Evolutionary conservation across 2,797 vertebrate genomes (phyloP), one percentile per base, ranked within the genome.

Genomic region (Muscicapa comitata): DNA sequence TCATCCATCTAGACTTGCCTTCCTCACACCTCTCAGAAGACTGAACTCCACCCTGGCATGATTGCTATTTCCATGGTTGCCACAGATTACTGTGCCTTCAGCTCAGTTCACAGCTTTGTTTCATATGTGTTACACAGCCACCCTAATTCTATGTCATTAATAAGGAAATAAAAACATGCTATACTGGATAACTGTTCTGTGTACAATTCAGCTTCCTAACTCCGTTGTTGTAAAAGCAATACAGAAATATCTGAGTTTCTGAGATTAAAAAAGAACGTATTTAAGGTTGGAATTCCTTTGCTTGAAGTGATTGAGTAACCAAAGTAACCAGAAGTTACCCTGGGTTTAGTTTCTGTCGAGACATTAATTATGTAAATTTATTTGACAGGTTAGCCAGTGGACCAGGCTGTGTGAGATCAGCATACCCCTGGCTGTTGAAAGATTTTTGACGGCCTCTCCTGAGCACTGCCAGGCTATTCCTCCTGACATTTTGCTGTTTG

Each of bases 361-460:
- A n/a, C 24, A 24, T 61, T 93, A 43, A 96, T 86, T 74, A 23
- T 2, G 3, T 70, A 7, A 9, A 43, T 94, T 87, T 94, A 11
- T 93, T 54, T 94, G 76, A 40, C 92, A 99, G 99, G 99, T 99
- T 83, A 99, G 99, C 97, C 98, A 98, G 86, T 99, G 99, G 99
- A 99, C 99, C 93, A 98, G 99, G 70, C 98, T 99, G 23, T 99
- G 99, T 98, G 99, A 99, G 97, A 98, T 99, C 91, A 98, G 98
- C 95, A 98, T 99, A 90, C 99, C 99, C 33, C 97, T 97, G 63
- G 98, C 99, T 54, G 98, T 99, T 37, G 98, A 99, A 96, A 96
- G 97, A 48, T 99, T 98, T 96, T 97, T 99, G 76, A 96, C 23
- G 2, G 97, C 97, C 8, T 97, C 98, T 40, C 73, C 85, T 15